Base-by-base conservation (phyloP, 2,888 invertebrate genomes). In the Plutella xylostella region DNA sequence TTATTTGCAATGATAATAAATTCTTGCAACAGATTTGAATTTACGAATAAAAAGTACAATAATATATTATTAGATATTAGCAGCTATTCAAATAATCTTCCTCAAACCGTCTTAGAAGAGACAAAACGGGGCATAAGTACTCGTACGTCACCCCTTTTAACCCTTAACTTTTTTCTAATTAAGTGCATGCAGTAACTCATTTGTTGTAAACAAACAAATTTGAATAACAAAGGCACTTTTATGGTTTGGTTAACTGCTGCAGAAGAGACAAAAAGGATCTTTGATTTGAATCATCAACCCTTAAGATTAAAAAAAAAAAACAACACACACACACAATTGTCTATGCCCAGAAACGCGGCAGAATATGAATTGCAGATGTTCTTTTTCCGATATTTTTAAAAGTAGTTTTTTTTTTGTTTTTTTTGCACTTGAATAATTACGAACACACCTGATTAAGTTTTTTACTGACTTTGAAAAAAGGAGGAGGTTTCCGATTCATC, bases 41-140 rank as follows among this genome's bases (percentile, higher is more conserved):
- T n/a, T n/a, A n/a, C n/a, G n/a, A n/a, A n/a, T n/a, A n/a, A n/a
- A n/a, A n/a, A n/a, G n/a, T n/a, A n/a, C n/a, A n/a, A n/a, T n/a
- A n/a, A n/a, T n/a, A n/a, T n/a, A n/a, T n/a, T n/a, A n/a, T n/a
- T n/a, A n/a, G n/a, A n/a, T n/a, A 33, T 33, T 33, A 33, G 17
- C 7, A 33, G 7, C 33, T 14, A 33, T 33, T 33, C 33, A 33
- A 17, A 2, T 17, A 7, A 33, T 46, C 47, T 42, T 51, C 46
- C 46, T 42, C 51, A 50, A 59, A 57, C 63, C 58, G 55, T 60
- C 58, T 54, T 58, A 61, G 63, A 58, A 60, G 42, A 51, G 66
- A 63, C 63, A 33, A 33, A 33, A 33, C 33, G 14, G 15, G 15
- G n/a, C n/a, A n/a, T n/a, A n/a, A n/a, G n/a, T n/a, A n/a, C n/a